Conservation (phyloP, 2,797 vertebrate species). For the Parotocinclus haroldoi region DNA sequence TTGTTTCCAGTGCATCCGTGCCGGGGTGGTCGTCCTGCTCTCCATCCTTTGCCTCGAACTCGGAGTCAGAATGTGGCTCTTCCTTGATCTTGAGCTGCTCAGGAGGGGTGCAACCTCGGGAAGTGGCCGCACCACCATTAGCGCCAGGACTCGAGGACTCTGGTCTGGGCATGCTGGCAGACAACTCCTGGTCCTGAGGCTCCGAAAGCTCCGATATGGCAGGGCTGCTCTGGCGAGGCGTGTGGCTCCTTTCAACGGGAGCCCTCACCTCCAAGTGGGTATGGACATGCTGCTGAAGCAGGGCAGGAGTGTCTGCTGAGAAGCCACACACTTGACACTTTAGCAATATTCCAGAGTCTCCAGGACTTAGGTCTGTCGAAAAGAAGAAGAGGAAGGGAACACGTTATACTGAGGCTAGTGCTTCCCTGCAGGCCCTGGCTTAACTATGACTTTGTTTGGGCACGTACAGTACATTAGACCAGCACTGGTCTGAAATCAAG, state of each 20-base stretch:
- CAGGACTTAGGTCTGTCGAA: slow-evolving; percentile 70
- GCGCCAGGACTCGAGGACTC: slow-evolving; percentile 70
- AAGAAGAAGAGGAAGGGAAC: slow-evolving; percentile 2
- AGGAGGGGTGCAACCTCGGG: slow-evolving; percentile 56
- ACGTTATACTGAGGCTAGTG: too few species aligned
- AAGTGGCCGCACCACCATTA: slow-evolving; percentile 68
- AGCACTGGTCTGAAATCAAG: neutral
- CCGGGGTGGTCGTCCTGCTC: slow-evolving; percentile 23
- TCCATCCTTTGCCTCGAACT: slow-evolving; percentile 58
- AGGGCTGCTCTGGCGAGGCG: slow-evolving; percentile 62
- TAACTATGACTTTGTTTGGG: neutral
- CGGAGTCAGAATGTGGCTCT: slow-evolving; percentile 74
- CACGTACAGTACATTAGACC: neutral
- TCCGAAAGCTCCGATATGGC: slow-evolving; percentile 48
- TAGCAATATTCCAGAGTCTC: slow-evolving; percentile 72
- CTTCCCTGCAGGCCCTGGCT: too few species aligned
- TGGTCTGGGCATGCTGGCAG: slow-evolving; percentile 60
- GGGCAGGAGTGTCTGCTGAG: slow-evolving; percentile 75
- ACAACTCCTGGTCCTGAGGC: slow-evolving; percentile 59
- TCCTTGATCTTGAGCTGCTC: slow-evolving; percentile 76
- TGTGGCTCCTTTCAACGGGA: slow-evolving; percentile 61
- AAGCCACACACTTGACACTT: slow-evolving; percentile 81
- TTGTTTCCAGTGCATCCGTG: slow-evolving; percentile 18
- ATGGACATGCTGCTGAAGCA: slow-evolving; percentile 83
- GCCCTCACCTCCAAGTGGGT: slow-evolving; percentile 72